Base-by-base conservation (phyloP, 2,888 invertebrate genomes). In the Camponotus fellah region DNA sequence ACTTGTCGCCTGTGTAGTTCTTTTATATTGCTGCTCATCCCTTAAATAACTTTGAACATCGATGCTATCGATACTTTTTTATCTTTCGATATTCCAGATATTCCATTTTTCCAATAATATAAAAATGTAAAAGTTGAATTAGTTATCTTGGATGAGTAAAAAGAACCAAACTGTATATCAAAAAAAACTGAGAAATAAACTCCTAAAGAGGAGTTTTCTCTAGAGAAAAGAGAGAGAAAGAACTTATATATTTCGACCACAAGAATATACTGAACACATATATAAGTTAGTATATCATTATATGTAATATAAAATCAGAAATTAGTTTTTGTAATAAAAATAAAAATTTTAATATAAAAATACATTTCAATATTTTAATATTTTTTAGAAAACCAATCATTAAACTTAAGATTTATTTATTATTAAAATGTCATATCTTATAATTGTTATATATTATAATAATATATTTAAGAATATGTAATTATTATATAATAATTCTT, bases 41-140 rank as follows among this genome's bases (percentile, higher is more conserved):
- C 34, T 69, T 32, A 58, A 69, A 79, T 14, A 79, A 69, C 43
- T 79, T 58, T 32, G 40, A 79, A 34, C 34, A 68, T 79, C 17
- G 34, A 43, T 79, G 32, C 26, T 26, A 26, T 26, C 26, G 26
- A 26, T 26, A 68, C 69, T 79, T 60, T 79, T 69, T 60, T 79
- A 69, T 79, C 43, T 43, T 79, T 79, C 60, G 34, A 17, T 79
- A 43, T 34, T 34, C 21, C 32, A 26, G 26, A 26, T 26, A 26
- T 60, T 58, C 69, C 21, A 69, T 43, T 79, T 69, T 79, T 58
- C 58, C 58, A 79, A 69, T 79, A 79, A 79, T 43, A 79, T 65
- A 76, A 68, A 79, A 69, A 60, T 69, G 34, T 69, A 58, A 58
- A 79, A 17, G 17, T 46, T 34, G 34, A 32, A 58, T 79, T 66